Evolutionary conservation across 2,888 invertebrate genomes (phyloP).

Genomic region (Argyresthia albistria): DNA sequence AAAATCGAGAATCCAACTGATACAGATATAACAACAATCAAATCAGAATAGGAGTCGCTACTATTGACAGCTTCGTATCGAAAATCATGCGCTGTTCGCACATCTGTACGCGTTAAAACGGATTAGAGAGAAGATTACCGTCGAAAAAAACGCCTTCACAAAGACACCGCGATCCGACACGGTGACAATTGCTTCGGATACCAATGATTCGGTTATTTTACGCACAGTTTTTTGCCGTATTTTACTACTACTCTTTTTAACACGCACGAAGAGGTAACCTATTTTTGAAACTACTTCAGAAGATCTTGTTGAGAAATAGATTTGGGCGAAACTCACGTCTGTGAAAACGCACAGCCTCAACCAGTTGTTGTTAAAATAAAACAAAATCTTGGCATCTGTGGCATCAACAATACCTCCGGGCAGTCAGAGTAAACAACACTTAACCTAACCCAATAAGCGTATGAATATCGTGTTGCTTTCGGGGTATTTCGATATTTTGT

Average conservation of each 20-base stretch:
- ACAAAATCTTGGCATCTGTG: constrained; percentile 47
- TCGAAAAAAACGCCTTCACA: constrained; percentile 47
- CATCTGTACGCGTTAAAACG: constrained; percentile 70
- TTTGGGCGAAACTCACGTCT: background rate
- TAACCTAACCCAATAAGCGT: constrained; percentile 69
- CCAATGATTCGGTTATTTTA: constrained; percentile 53
- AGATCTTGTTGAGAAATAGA: too few species aligned
- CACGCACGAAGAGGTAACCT: constrained; percentile 21
- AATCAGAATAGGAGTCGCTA: background rate
- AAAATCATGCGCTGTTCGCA: constrained; percentile 31
- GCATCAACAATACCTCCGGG: constrained; percentile 59
- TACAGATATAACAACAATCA: background rate
- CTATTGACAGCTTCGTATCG: constrained; percentile 9
- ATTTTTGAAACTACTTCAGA: too few species aligned
- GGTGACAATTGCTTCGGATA: constrained; percentile 62
- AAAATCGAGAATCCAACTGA: background rate
- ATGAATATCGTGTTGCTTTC: constrained; percentile 66
- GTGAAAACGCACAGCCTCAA: constrained; percentile 7
- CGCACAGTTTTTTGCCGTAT: constrained; percentile 26
- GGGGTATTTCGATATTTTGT: constrained; percentile 69
- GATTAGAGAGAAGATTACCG: constrained; percentile 66
- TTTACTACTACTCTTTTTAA: constrained; percentile 32
- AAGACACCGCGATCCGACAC: constrained; percentile 58
- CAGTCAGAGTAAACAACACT: constrained; percentile 54
- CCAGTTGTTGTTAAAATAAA: constrained; percentile 23